Conservation (phyloP, 2,888 invertebrate genomes). For the Spodoptera picta region DNA sequence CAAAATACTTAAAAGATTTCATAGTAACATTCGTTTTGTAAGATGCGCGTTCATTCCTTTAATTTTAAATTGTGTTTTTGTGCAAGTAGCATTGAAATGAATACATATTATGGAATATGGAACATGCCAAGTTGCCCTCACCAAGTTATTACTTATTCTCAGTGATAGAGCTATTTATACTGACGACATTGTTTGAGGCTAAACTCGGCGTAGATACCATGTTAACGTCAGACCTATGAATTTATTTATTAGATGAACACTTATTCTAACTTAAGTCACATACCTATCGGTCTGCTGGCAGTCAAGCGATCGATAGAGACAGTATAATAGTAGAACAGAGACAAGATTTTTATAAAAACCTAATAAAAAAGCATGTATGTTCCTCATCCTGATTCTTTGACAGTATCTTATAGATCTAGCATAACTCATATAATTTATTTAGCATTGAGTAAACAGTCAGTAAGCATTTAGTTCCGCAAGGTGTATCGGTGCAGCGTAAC, state of each 20-base stretch:
- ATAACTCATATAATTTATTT: slow-evolving; percentile 33
- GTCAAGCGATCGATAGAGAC: slow-evolving; percentile 25
- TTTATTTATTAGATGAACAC: slow-evolving; percentile 22
- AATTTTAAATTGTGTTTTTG: slow-evolving; percentile 13
- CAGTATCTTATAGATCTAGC: slow-evolving; percentile 25
- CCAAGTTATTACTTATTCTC: slow-evolving; percentile 14
- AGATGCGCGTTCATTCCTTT: slow-evolving; percentile 11
- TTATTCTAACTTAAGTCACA: slow-evolving; percentile 9
- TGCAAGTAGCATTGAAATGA: neutral
- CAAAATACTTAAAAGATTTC: slow-evolving; percentile 1
- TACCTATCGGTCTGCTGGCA: slow-evolving; percentile 12
- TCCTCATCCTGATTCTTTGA: slow-evolving; percentile 5
- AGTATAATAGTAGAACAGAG: no score
- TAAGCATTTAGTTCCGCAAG: slow-evolving; percentile 60
- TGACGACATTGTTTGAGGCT: slow-evolving; percentile 6
- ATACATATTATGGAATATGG: slow-evolving; percentile 11
- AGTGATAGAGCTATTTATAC: slow-evolving; percentile 8
- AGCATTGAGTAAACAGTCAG: slow-evolving; percentile 34
- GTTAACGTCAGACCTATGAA: slow-evolving; percentile 14
- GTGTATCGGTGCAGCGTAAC: slow-evolving; percentile 44
- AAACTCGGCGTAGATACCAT: neutral
- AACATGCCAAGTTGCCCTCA: slow-evolving; percentile 1
- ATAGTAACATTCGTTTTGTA: no score
- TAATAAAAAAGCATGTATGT: no score
- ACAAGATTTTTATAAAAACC: no score